A percentile compares a stretch with the other conserved stretches of the same genome.
phyloP scores from a whole-genome alignment of 2,888 invertebrate genomes.

The Orthonevra nobilis region DNA sequence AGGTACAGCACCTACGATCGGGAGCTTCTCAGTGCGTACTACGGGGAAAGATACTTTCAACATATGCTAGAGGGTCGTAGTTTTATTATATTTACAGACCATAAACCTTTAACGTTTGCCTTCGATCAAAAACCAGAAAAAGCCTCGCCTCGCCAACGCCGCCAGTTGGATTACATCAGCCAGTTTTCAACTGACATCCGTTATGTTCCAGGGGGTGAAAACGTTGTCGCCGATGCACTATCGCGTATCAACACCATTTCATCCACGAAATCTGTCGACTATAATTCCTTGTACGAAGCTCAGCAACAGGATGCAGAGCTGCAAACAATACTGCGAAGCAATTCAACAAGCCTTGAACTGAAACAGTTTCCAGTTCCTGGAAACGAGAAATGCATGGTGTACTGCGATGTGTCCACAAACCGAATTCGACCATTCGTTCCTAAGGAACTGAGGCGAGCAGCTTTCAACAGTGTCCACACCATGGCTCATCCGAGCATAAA shows the following conservation, averaged over 20 bases:
- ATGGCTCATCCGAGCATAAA: not conserved
- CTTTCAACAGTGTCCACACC: not conserved
- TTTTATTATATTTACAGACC: slow-evolving; percentile 75
- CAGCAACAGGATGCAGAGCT: not conserved
- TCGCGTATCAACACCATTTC: slow-evolving; percentile 2
- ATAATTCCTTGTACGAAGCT: not conserved
- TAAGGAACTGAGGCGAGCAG: not conserved
- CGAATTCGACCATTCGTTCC: not conserved
- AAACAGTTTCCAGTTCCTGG: not conserved
- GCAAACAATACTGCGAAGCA: not conserved
- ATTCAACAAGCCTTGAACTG: not conserved
- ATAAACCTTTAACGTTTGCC: slow-evolving; percentile 75
- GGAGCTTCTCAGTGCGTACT: slow-evolving; percentile 76
- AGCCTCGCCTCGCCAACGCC: slow-evolving; percentile 74
- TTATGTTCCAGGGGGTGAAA: slow-evolving; percentile 7
- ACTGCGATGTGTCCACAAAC: not conserved
- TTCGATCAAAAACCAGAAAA: slow-evolving; percentile 73
- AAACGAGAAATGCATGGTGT: not conserved
- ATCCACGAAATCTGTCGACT: not conserved
- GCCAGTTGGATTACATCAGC: slow-evolving; percentile 73
- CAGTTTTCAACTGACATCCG: slow-evolving; percentile 31
- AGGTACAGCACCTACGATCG: slow-evolving; percentile 77
- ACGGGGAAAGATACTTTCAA: slow-evolving; percentile 75
- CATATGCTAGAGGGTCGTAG: slow-evolving; percentile 76
- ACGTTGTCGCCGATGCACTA: not conserved